Evolutionary conservation across 2,888 invertebrate genomes (phyloP).

Genomic region (Steromphala cineraria): DNA sequence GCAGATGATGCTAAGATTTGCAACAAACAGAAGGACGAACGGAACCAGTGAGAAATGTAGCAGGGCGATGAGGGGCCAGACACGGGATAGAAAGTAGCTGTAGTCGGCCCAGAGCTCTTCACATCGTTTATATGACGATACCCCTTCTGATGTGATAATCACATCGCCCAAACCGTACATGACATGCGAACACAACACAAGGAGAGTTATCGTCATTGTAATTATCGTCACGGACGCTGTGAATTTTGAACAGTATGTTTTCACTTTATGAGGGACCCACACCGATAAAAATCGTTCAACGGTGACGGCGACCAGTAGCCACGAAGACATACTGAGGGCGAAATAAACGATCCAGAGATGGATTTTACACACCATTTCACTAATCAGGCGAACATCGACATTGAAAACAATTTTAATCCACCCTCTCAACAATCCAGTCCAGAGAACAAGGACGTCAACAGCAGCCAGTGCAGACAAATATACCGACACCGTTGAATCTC

Average conservation of each 20-base stretch:
- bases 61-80: conserved; percentile 68
- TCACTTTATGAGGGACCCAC: conserved; percentile 57
- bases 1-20: conserved; percentile 56
- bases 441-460: conserved; percentile 56
- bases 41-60: conserved; percentile 58
- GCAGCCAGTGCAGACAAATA: conserved; percentile 58
- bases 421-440: conserved; percentile 60
- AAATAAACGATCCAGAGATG: conserved; percentile 60
- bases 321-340: conserved; percentile 60
- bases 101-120: conserved; percentile 33
- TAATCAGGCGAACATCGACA: conserved; percentile 49
- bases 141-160: neutral
- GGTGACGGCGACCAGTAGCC: conserved; percentile 69
- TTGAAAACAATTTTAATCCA: conserved; percentile 45
- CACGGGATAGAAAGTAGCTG: conserved; percentile 34
- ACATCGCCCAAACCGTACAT: conserved; percentile 46
- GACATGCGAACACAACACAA: conserved; percentile 52
- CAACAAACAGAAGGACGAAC: conserved; percentile 53
- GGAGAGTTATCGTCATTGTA: conserved; percentile 36
- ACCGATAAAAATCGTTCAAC: conserved; percentile 61
- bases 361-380: conserved; percentile 47
- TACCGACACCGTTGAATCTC: conserved; percentile 51
- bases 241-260: conserved; percentile 43
- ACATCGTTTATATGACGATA: conserved; percentile 28
- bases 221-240: conserved; percentile 36